These are phyloP conservation scores for Zootermopsis nevadensis DNA, from an alignment of 2,888 invertebrate genomes.

Conservation along the genomic window DNA sequence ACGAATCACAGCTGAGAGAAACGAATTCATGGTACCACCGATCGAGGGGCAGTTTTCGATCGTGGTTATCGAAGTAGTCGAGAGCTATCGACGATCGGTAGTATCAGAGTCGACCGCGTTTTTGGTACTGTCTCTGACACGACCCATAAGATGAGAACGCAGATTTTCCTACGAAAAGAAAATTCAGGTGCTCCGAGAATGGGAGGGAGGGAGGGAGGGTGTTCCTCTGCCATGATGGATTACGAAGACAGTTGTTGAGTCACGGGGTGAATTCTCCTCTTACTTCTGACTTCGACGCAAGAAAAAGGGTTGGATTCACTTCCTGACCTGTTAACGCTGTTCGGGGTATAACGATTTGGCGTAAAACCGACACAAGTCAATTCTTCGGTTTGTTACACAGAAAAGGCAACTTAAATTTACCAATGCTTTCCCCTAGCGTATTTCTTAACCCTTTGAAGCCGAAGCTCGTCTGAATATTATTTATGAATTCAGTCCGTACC, in stretches of 20 bases:
- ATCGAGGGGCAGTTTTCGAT: too few relatives aligned
- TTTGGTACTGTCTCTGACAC: neutral
- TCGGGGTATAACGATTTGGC: neutral
- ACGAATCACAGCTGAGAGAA: too few relatives aligned
- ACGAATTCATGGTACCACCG: too few relatives aligned
- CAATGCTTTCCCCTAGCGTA: too few relatives aligned
- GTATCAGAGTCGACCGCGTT: neutral
- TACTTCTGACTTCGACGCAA: neutral
- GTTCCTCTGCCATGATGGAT: neutral
- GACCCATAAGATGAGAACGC: neutral
- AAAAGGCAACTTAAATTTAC: too few relatives aligned
- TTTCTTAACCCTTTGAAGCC: too few relatives aligned
- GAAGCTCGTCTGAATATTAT: too few relatives aligned
- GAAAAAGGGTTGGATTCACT: slow-evolving; percentile 7
- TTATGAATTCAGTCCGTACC: too few relatives aligned
- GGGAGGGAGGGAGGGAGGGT: neutral
- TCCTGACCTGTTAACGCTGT: neutral
- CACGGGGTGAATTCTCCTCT: slow-evolving; percentile 5
- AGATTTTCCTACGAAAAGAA: neutral
- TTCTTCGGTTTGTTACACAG: neutral
- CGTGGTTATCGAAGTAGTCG: too few relatives aligned
- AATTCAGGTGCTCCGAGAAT: neutral
- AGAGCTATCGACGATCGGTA: neutral
- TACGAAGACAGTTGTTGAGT: neutral
- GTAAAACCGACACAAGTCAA: neutral